phyloP scores from a whole-genome alignment of 64 coral and sea anemone species.

The Exaiptasia diaphana region DNA sequence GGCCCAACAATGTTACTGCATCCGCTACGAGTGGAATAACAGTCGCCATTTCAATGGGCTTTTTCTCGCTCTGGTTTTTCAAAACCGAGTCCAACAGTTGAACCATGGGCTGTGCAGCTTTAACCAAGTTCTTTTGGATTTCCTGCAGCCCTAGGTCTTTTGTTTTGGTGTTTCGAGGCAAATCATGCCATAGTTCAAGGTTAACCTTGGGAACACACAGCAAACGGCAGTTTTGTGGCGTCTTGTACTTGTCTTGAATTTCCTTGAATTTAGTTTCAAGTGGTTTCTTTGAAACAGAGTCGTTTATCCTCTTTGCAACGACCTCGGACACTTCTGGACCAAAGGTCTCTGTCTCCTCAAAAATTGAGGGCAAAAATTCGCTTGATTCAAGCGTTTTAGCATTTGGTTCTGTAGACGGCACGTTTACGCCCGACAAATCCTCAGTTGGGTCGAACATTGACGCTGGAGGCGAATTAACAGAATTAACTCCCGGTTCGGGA shows the following conservation, averaged over 20 bases:
- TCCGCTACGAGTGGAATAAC: slow-evolving; percentile 17
- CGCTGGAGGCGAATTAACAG: background rate
- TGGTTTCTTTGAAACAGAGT: slow-evolving; percentile 50
- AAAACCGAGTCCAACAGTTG: slow-evolving; percentile 17
- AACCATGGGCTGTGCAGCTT: background rate
- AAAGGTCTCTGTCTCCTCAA: slow-evolving; percentile 49
- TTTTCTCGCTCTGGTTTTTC: slow-evolving; percentile 14
- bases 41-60: background rate
- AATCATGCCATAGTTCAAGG: slow-evolving; percentile 55
- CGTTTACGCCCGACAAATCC: background rate
- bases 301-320: slow-evolving; percentile 41
- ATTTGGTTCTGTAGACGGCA: background rate
- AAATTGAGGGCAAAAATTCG: slow-evolving; percentile 47
- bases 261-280: slow-evolving; percentile 62
- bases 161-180: slow-evolving; percentile 1
- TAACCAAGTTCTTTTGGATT: background rate
- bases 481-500: background rate
- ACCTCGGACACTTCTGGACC: slow-evolving; percentile 31
- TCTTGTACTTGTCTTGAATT: slow-evolving; percentile 66
- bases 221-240: slow-evolving; percentile 50
- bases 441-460: background rate
- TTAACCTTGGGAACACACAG: slow-evolving; percentile 65
- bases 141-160: slow-evolving; percentile 15
- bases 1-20: slow-evolving; percentile 27
- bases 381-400: background rate